Evolutionary conservation across 2,797 vertebrate species (phyloP).

Genomic region (Lithobates sylvaticus): DNA sequence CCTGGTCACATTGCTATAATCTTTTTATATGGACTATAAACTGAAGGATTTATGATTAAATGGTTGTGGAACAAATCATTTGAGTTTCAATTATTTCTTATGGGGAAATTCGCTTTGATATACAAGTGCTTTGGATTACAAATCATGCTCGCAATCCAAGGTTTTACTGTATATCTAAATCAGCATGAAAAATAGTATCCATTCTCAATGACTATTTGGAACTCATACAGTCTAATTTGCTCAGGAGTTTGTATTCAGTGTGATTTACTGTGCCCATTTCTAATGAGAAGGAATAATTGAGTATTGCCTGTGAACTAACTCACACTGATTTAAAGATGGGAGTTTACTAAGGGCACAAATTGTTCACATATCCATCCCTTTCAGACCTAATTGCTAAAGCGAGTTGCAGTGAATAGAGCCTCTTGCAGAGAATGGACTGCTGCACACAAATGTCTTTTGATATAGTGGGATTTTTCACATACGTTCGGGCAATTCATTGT

Average conservation of each 20-base stretch:
- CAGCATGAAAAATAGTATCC: too few relatives aligned
- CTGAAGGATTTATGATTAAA: too few relatives aligned
- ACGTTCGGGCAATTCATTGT: neutral
- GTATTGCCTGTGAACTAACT: neutral
- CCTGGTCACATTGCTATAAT: too few relatives aligned
- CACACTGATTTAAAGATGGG: neutral
- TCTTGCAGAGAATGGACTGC: conserved; percentile 17
- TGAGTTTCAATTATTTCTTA: too few relatives aligned
- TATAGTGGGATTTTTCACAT: conserved; percentile 35
- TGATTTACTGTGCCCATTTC: neutral
- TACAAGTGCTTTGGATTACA: too few relatives aligned
- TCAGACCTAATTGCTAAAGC: conserved; percentile 36
- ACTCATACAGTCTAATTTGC: neutral
- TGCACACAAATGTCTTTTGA: conserved; percentile 30
- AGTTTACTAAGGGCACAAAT: conserved; percentile 12
- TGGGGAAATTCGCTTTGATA: too few relatives aligned
- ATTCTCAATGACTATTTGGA: too few relatives aligned
- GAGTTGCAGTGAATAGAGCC: conserved; percentile 29
- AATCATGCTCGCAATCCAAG: too few relatives aligned
- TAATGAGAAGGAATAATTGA: neutral
- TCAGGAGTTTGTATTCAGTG: neutral
- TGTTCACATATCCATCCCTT: conserved; percentile 14
- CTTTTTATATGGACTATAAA: too few relatives aligned
- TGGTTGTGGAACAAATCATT: too few relatives aligned
- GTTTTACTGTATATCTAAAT: too few relatives aligned